A percentile compares a stretch with the other conserved stretches of the same genome.
Conservation (phyloP, 2,888 invertebrate genomes). For the Epistrophe grossulariae region DNA sequence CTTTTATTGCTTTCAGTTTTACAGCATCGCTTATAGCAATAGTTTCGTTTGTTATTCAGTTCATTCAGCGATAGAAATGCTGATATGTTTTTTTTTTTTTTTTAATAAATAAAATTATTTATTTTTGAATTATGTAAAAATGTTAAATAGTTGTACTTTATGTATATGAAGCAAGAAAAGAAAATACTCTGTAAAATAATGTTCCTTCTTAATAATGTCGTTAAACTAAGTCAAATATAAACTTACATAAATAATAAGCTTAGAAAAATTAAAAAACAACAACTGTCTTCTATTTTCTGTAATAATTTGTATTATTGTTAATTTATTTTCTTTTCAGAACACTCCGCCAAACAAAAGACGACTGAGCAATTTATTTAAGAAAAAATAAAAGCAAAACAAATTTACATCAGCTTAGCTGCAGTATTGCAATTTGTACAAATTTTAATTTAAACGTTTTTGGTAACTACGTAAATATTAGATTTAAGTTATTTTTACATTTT, state of each 20-base stretch:
- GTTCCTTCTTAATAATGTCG: neutral
- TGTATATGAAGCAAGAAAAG: neutral
- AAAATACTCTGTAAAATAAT: slow-evolving; percentile 5
- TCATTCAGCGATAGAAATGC: slow-evolving; percentile 37
- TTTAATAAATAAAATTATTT: slow-evolving; percentile 14
- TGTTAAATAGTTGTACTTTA: neutral
- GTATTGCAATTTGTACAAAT: slow-evolving; percentile 28
- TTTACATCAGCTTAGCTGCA: slow-evolving; percentile 23
- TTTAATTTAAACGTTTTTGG: neutral
- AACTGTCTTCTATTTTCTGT: neutral
- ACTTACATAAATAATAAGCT: neutral
- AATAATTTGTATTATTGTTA: slow-evolving; percentile 32
- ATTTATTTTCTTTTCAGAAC: slow-evolving; percentile 80
- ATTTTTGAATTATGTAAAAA: slow-evolving; percentile 16
- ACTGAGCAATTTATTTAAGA: slow-evolving; percentile 82
- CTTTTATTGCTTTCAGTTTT: slow-evolving; percentile 72
- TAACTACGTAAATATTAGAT: neutral
- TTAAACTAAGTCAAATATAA: neutral
- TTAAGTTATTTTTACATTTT: neutral
- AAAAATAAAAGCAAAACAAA: slow-evolving; percentile 78
- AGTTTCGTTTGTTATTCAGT: slow-evolving; percentile 58
- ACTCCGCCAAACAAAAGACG: slow-evolving; percentile 81
- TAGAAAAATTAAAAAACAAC: neutral
- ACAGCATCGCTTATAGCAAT: slow-evolving; percentile 72
- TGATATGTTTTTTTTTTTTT: slow-evolving; percentile 10